phyloP scores from a whole-genome alignment of 2,888 invertebrate genomes.

The Serrognathus titanus region DNA sequence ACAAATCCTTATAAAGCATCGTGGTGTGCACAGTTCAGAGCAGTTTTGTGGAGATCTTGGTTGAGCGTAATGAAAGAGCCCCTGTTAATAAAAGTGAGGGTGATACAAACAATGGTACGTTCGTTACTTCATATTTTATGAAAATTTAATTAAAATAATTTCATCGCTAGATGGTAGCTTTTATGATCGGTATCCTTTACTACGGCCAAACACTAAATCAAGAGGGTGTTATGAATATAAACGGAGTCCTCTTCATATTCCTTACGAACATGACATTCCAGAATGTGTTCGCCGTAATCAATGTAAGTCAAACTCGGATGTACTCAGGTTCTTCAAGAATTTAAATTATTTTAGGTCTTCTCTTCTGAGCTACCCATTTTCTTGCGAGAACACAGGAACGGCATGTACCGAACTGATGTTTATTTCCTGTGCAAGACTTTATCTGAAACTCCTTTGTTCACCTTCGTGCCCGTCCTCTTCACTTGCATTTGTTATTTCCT shows the following conservation, averaged over 20 bases:
- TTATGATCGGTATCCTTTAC: conserved; percentile 86
- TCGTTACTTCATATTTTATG: neutral
- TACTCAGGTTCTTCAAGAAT: neutral
- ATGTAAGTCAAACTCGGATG: conserved; percentile 67
- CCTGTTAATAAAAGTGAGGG: conserved; percentile 80
- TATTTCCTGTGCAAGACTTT: conserved; percentile 89
- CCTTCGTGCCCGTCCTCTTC: conserved; percentile 79
- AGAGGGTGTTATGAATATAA: conserved; percentile 91
- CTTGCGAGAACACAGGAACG: conserved; percentile 81
- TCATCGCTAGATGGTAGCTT: conserved; percentile 69
- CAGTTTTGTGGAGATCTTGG: conserved; percentile 89
- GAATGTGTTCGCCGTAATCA: conserved; percentile 91
- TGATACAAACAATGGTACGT: conserved; percentile 85
- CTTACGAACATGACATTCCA: conserved; percentile 92
- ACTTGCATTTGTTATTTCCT: conserved; percentile 82
- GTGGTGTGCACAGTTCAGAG: conserved; percentile 85
- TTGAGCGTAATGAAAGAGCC: conserved; percentile 87
- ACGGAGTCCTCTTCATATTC: conserved; percentile 87
- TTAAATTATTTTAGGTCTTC: conserved; percentile 65
- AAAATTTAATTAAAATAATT: neutral
- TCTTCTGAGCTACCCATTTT: conserved; percentile 87
- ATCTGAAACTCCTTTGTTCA: conserved; percentile 84
- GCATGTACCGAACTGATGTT: conserved; percentile 86
- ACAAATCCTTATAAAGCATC: conserved; percentile 71
- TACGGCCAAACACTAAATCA: conserved; percentile 77